These are phyloP conservation scores for Lamellibrachia luymesi DNA, from an alignment of 1,140 invertebrate species.

Conservation along the genomic window DNA sequence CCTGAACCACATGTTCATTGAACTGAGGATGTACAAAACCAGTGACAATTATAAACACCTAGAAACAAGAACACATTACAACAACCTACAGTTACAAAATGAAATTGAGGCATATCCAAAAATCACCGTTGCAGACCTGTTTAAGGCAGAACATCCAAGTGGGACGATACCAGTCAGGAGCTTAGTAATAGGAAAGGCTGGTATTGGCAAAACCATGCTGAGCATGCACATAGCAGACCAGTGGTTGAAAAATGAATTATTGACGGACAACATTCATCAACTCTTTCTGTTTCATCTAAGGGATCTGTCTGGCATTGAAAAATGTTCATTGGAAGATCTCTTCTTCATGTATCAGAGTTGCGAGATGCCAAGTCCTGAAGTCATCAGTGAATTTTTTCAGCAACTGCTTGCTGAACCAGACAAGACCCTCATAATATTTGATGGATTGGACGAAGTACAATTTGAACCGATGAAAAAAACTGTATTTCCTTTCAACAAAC, in stretches of 20 bases:
- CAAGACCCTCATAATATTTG: neutral
- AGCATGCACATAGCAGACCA: neutral
- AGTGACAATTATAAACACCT: neutral
- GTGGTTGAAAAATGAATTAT: neutral
- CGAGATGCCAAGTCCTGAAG: neutral
- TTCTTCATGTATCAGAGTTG: neutral
- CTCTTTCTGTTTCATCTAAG: neutral
- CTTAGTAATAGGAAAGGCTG: neutral
- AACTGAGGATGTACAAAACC: neutral
- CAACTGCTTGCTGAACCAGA: neutral
- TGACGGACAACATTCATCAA: neutral
- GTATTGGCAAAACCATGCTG: neutral
- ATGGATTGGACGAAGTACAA: neutral
- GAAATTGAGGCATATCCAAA: neutral
- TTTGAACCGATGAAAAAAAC: neutral
- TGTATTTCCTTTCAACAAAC: neutral
- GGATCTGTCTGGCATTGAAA: neutral
- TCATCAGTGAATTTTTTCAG: neutral
- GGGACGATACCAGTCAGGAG: neutral
- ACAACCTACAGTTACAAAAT: neutral
- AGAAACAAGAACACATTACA: neutral
- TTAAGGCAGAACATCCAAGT: neutral
- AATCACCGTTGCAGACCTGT: neutral
- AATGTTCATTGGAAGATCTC: neutral
- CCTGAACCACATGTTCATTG: neutral